These are phyloP conservation scores for Conger conger DNA, from an alignment of 2,113 vertebrate genomes.

Conservation along the genomic window DNA sequence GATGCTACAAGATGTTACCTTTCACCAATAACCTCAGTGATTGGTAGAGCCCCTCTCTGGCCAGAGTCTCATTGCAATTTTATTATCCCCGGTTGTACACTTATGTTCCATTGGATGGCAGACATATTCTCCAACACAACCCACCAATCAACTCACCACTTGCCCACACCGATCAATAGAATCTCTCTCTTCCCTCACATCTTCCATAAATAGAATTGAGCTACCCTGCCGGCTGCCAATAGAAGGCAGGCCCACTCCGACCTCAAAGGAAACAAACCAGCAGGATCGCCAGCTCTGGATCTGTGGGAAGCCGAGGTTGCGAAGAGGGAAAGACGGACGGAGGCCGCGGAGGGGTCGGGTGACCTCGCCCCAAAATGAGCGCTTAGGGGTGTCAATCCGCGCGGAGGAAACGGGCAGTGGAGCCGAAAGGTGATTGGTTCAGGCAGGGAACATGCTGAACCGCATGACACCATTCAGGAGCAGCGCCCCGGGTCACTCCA, in stretches of 20 bases:
- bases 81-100: not conserved
- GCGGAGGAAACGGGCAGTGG: not conserved
- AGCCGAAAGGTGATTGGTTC: not conserved
- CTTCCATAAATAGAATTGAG: not conserved
- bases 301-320: not conserved
- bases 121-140: not conserved
- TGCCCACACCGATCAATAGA: not conserved
- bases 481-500: conserved; percentile 10
- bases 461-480: conserved; percentile 40
- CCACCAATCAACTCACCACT: not conserved
- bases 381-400: not conserved
- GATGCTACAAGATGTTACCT: no score
- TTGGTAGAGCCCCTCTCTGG: no score
- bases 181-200: not conserved
- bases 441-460: not conserved
- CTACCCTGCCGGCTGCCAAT: not conserved
- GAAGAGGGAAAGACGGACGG: not conserved
- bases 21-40: no score
- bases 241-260: not conserved
- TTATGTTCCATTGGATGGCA: not conserved
- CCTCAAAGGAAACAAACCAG: not conserved
- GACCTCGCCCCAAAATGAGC: not conserved
- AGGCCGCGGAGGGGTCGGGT: not conserved
- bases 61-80: no score
- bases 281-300: not conserved